Percentiles rank a stretch among this genome's conserved stretches.
These are phyloP conservation scores for Drosophila sucinea DNA, from an alignment of 1,140 invertebrate genomes.

Conservation along the genomic window DNA sequence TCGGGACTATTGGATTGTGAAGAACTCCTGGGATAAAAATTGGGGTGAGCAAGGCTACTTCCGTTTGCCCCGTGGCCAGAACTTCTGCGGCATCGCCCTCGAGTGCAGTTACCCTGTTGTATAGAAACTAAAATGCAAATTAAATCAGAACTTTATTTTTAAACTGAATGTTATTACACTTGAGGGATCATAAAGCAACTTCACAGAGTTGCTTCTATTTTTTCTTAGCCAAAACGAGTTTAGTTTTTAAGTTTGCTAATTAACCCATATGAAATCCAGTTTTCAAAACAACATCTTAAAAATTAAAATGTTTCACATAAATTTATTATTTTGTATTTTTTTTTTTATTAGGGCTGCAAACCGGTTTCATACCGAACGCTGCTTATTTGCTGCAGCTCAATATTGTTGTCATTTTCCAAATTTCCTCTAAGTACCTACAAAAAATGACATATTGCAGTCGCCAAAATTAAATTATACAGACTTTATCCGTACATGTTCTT, in stretches of 20 bases:
- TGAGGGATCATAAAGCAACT: background rate
- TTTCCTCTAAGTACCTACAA: background rate
- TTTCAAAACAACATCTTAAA: background rate
- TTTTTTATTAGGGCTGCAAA: background rate
- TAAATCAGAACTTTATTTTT: background rate
- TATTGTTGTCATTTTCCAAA: background rate
- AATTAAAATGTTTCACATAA: slow-evolving; percentile 5
- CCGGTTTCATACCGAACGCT: background rate
- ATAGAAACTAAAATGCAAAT: slow-evolving; percentile 28
- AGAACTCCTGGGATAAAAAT: slow-evolving; percentile 89
- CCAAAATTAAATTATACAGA: too few species aligned
- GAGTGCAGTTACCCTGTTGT: slow-evolving; percentile 80
- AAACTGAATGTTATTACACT: background rate
- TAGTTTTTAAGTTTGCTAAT: background rate
- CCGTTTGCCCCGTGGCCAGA: slow-evolving; percentile 86
- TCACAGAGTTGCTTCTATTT: background rate
- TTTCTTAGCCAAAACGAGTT: background rate
- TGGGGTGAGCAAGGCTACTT: slow-evolving; percentile 91
- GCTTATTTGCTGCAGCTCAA: background rate
- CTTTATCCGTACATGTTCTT: too few species aligned
- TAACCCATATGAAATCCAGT: slow-evolving; percentile 6
- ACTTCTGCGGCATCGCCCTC: slow-evolving; percentile 86
- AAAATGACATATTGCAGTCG: too few species aligned
- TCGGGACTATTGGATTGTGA: slow-evolving; percentile 91
- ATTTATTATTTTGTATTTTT: background rate